These are phyloP conservation scores for Aphidius colemani DNA, from an alignment of 2,888 invertebrate genomes.

Conservation along the genomic window DNA sequence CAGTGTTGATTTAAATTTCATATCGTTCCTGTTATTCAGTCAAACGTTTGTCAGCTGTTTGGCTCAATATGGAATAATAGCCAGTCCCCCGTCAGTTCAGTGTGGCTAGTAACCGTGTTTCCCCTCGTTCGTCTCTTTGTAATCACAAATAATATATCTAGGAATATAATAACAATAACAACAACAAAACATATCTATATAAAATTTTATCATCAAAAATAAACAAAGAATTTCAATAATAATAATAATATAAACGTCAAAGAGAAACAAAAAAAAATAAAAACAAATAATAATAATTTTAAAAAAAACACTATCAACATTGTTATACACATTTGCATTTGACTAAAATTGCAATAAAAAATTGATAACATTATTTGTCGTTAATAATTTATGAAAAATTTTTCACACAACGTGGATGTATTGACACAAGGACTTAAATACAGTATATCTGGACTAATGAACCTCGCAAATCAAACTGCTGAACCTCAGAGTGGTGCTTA, in stretches of 20 bases:
- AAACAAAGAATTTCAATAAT: not conserved
- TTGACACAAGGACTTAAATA: slow-evolving; percentile 61
- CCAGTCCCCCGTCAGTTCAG: slow-evolving; percentile 33
- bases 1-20: slow-evolving; percentile 18
- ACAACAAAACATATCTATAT: not conserved
- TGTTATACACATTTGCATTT: not conserved
- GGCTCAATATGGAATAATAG: slow-evolving; percentile 38
- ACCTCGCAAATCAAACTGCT: slow-evolving; percentile 78
- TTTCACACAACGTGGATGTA: slow-evolving; percentile 61
- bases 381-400: slow-evolving; percentile 60
- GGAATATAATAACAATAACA: slow-evolving; percentile 5
- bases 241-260: not conserved
- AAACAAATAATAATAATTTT: slow-evolving; percentile 5
- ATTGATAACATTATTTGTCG: slow-evolving; percentile 23
- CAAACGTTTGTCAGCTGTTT: slow-evolving; percentile 39
- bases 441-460: slow-evolving; percentile 76
- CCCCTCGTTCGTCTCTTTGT: slow-evolving; percentile 30
- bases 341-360: not conserved
- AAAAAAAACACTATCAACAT: slow-evolving; percentile 1
- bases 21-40: slow-evolving; percentile 37
- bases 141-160: slow-evolving; percentile 15
- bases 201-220: not conserved
- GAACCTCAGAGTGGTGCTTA: slow-evolving; percentile 83
- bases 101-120: slow-evolving; percentile 37
- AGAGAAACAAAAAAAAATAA: not conserved